These are phyloP conservation scores for Drosophila jambulina DNA, from an alignment of 1,140 invertebrate species.

Conservation along the genomic window DNA sequence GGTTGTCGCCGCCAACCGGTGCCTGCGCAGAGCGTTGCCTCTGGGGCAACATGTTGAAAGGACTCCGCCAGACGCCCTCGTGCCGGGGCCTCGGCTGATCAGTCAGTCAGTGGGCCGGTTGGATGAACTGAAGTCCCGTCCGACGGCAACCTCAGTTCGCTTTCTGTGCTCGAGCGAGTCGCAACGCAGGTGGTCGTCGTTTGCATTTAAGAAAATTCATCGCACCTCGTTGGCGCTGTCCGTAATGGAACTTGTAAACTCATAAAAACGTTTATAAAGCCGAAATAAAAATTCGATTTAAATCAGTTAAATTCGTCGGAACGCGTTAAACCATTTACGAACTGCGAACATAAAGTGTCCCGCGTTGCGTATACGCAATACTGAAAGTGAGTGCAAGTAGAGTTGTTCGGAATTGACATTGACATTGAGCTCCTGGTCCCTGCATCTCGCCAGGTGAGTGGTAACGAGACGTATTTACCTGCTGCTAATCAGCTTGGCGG, in stretches of 20 bases:
- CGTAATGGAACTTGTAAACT: constrained; percentile 9
- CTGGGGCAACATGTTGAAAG: constrained; percentile 42
- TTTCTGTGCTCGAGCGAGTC: constrained; percentile 61
- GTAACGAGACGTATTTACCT: constrained; percentile 39
- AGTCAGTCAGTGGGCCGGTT: constrained; percentile 48
- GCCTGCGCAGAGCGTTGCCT: constrained; percentile 54
- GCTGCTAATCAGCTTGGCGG: constrained; percentile 60
- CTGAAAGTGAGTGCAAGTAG: constrained; percentile 37
- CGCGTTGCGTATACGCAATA: constrained; percentile 42
- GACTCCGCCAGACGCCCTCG: constrained; percentile 30
- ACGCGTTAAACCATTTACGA: constrained; percentile 61
- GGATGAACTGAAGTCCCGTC: neutral
- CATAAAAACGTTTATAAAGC: constrained; percentile 27
- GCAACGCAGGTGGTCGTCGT: constrained; percentile 51
- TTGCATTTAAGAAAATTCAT: neutral
- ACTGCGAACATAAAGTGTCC: constrained; percentile 39
- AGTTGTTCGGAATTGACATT: constrained; percentile 63
- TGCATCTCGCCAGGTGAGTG: constrained; percentile 34
- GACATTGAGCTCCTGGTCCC: constrained; percentile 53
- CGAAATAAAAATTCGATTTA: constrained; percentile 25
- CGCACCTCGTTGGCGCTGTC: neutral
- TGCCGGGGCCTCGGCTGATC: constrained; percentile 61
- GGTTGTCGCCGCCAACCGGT: constrained; percentile 9
- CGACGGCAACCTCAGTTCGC: constrained; percentile 58
- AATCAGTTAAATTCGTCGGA: constrained; percentile 22